Base-by-base conservation (phyloP, 2,113 vertebrate species). In the Carassius gibelio region DNA sequence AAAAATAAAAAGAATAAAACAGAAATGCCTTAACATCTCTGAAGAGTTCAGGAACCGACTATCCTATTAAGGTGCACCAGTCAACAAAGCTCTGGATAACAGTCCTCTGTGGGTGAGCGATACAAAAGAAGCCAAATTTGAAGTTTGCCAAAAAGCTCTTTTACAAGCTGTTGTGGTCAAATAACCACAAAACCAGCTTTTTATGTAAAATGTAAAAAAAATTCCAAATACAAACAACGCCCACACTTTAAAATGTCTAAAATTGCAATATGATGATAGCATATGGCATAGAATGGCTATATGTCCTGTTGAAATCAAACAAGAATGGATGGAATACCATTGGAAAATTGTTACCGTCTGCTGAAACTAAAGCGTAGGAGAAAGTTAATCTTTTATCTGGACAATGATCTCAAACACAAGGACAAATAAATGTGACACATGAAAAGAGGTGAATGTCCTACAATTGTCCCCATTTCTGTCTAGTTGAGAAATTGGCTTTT, bases 141-240 rank as follows among this genome's bases (percentile, higher is more conserved):
- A 59, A 38, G 76, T 62, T 79, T 79, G 76, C 55, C 34, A 62
- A 61, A 59, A 42, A 61, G 30, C 15, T 34, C 55, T 34, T 76
- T 55, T 55, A 19, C 76, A 61, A 38, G 74, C 23, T 21, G 6
- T 13, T 50, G 72, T 30, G 17, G 26, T 78, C 26, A 14, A 21
- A 79, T 14, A n/a, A 79, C 34, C 8, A 42, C 50, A 79, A 79
- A 79, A 79, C 15, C 11, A 61, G 34, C 75, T 57, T 34, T 74
- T 45, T 6, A 1, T 7, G 8, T 11, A 23, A 74, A 52, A 50
- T 13, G 2, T 45, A 1, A n/a, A 45, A 45, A 42, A 42, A 42
- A 42, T 1, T 42, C 38, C 38, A 42, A 42, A 74, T 74, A 21
- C 38, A 55, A 74, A 74, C 38, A 48, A 48, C 15, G 21, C 4